These are phyloP conservation scores for Caenorhabditis uteleia DNA, from an alignment of 2,888 invertebrate species.

Conservation along the genomic window DNA sequence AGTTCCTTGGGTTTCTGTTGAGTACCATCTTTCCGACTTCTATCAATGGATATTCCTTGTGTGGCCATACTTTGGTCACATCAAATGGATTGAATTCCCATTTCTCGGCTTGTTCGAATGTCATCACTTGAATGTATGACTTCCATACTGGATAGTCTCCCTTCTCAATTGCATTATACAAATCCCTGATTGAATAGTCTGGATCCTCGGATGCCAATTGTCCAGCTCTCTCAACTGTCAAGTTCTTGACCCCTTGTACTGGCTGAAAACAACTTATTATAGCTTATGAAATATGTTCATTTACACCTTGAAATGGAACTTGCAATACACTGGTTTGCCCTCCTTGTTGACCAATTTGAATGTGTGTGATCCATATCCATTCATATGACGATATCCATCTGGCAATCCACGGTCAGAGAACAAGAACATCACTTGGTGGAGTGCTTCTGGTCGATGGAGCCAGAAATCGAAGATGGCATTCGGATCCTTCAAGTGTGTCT, in stretches of 20 bases:
- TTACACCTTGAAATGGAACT: slow-evolving; percentile 67
- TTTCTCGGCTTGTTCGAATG: slow-evolving; percentile 70
- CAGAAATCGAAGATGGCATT: slow-evolving; percentile 68
- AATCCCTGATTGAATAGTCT: slow-evolving; percentile 71
- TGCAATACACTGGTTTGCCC: slow-evolving; percentile 64
- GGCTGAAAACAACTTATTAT: slow-evolving; percentile 47
- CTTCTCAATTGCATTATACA: slow-evolving; percentile 71
- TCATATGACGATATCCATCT: slow-evolving; percentile 64
- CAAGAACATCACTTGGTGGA: slow-evolving; percentile 70
- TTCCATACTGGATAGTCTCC: slow-evolving; percentile 73
- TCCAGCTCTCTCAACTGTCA: slow-evolving; percentile 56
- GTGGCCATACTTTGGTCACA: slow-evolving; percentile 71
- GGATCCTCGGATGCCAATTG: slow-evolving; percentile 66
- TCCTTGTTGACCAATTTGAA: slow-evolving; percentile 68
- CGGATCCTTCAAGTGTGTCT: slow-evolving; percentile 76
- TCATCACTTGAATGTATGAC: slow-evolving; percentile 72
- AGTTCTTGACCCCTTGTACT: slow-evolving; percentile 65
- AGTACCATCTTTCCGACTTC: slow-evolving; percentile 68
- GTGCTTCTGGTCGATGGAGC: slow-evolving; percentile 63
- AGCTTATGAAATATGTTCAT: not conserved
- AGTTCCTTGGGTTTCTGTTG: slow-evolving; percentile 68
- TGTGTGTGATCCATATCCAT: slow-evolving; percentile 68
- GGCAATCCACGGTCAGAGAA: slow-evolving; percentile 72
- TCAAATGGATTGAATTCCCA: slow-evolving; percentile 73
- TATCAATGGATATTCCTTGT: slow-evolving; percentile 67